Evolutionary conservation across 2,113 vertebrate genomes (phyloP), one percentile per base, ranked within the genome.

Genomic region (Chroicocephalus ridibundus): DNA sequence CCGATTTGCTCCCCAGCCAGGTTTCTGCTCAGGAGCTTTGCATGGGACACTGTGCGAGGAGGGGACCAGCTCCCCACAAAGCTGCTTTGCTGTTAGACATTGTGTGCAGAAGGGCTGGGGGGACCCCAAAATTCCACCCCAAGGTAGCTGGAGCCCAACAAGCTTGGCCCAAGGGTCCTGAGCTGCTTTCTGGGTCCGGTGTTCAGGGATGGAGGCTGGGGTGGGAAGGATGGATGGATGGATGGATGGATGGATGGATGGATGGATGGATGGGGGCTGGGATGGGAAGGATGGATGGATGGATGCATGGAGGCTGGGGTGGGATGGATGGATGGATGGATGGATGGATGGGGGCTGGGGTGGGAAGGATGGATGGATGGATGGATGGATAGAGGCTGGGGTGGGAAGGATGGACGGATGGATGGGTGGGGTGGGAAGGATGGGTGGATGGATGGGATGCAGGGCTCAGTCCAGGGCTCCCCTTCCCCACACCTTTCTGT

Each of bases 1-100:
- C 42, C 3, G 9, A 13, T 13, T 24, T 22, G 13, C 40, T 78
- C 80, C 65, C 34, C 42, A 15, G 46, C 36, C 17, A 7, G 34
- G 6, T 58, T 72, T 81, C 0, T 3, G 24, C 71, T 31, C 1
- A 0, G 34, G 18, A 0, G 3, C 62, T 68, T 65, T 25, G 71
- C 58, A 31, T 4, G 8, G 88, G 71, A 76, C 20, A 3, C 36
- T 5, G 27, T 1, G 1, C 21, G 12, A 46, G 32, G 34, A 52
- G 22, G 20, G 8, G 17, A 44, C 19, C 32, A 8, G 14, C 22
- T 49, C 16, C 40, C n/a, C 13, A 61, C 7, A 83, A 52, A 57
- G 42, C 47, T 47, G 68, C 34, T 74, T 68, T 87, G 66, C 32
- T 40, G 1, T 20, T 16, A 57, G 49, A 24, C 4, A 2, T 22